A percentile compares a stretch with the other conserved stretches of the same genome.
Conservation (phyloP, 2,113 vertebrate species). For the Pterophyllum scalare region DNA sequence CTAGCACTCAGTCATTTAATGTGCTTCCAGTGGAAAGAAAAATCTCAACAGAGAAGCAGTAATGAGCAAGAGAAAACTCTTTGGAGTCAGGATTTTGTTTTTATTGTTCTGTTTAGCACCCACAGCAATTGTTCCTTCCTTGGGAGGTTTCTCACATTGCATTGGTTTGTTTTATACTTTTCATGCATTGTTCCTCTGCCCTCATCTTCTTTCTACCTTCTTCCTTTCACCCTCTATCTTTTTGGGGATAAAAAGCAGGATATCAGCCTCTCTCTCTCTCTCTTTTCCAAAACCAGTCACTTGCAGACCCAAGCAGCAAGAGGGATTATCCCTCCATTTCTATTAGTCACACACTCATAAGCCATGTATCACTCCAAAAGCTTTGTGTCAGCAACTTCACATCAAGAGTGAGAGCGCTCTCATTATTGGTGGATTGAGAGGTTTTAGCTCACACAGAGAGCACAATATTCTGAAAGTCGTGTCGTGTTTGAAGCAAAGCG, state of each 20-base stretch:
- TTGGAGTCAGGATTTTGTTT: background rate
- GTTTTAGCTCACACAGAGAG: conserved; percentile 59
- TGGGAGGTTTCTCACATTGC: conserved; percentile 46
- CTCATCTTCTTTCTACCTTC: conserved; percentile 28
- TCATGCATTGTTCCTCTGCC: conserved; percentile 40
- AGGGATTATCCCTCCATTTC: conserved; percentile 78
- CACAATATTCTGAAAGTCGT: conserved; percentile 40
- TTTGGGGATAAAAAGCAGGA: conserved; percentile 52
- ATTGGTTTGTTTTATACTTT: conserved; percentile 27
- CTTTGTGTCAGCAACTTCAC: conserved; percentile 76
- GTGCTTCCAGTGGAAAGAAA: background rate
- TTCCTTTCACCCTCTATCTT: conserved; percentile 44
- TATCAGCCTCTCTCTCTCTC: conserved; percentile 37
- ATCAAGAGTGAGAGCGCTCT: conserved; percentile 64
- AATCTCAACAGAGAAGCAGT: background rate
- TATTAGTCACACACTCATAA: conserved; percentile 79
- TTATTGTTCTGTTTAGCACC: background rate
- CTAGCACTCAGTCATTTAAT: background rate
- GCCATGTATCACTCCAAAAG: conserved; percentile 74
- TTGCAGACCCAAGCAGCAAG: conserved; percentile 73
- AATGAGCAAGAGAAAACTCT: background rate
- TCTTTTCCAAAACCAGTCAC: conserved; percentile 62
- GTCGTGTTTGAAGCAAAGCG: conserved; percentile 43
- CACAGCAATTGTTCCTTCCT: conserved; percentile 1
- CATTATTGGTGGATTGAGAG: conserved; percentile 72